Base-by-base conservation (phyloP, 2,113 vertebrate species). In the Heterocephalus glaber region DNA sequence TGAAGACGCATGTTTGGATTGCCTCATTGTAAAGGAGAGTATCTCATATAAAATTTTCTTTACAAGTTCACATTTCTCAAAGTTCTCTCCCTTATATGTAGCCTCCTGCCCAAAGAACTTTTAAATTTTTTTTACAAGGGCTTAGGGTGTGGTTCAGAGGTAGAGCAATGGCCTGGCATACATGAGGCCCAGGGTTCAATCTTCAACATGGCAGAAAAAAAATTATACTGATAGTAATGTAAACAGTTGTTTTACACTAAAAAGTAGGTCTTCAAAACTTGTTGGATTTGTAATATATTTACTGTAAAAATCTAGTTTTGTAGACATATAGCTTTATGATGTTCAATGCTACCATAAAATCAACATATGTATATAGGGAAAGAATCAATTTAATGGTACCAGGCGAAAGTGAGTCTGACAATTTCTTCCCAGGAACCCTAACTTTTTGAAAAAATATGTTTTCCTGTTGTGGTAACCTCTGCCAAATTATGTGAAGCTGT, bases 321-420 rank as follows among this genome's bases (percentile, higher is more conserved):
- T 87, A 85, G 63, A 94, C 44, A 54, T 66, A 85, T 60, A 79
- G 58, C n/a, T 52, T 92, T 81, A 60, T 2, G 3, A 65, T 47
- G 8, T 49, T 58, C 89, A 35, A 10, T 72, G 65, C 52, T 81
- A 13, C 86, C 60, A 70, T 24, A 82, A 82, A 90, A n/a, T 54
- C 30, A 87, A 52, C 81, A 87, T 88, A 60, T 38, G 20, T n/a
- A 41, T 80, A 3, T 63, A 82, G 61, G 56, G 80, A 92, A 93
- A 95, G 47, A 92, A 95, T 41, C 77, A 92, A 81, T 52, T 93
- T 82, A 88, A 85, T 82, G n/a, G 26, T 47, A 70, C 89, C n/a
- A 89, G 52, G 38, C 58, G 86, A 89, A 93, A 41, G 6, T 52
- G 56, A 94, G 26, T 56, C 5, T 61, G 44, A 65, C 35, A 47